A percentile compares a stretch with the other conserved stretches of the same genome.
Conservation (phyloP, 2,888 invertebrate genomes). For the Amblyjoppa fuscipennis region DNA sequence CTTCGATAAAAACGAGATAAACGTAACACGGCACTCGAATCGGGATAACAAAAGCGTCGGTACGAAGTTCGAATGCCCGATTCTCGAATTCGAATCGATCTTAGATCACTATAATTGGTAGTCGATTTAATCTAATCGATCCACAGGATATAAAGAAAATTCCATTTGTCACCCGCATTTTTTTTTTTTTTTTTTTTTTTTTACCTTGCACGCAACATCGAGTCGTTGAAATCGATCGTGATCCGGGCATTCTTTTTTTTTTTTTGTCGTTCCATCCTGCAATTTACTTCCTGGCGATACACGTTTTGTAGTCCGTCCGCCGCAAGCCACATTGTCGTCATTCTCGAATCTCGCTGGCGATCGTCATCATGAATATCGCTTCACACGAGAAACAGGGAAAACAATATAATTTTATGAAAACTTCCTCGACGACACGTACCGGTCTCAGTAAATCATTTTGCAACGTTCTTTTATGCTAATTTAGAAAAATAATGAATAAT, state of each 20-base stretch:
- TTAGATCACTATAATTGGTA: not conserved
- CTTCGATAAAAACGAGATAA: conserved; percentile 6
- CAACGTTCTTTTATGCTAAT: not conserved
- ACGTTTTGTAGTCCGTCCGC: not conserved
- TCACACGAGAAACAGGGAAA: not conserved
- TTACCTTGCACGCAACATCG: not conserved
- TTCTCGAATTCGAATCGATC: not conserved
- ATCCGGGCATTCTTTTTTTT: not conserved
- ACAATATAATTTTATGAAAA: not conserved
- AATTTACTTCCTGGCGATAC: not conserved
- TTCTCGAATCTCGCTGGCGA: not conserved
- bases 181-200: no score
- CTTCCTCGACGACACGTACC: not conserved
- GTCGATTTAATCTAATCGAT: not conserved
- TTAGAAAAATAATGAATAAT: not conserved
- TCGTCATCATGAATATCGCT: not conserved
- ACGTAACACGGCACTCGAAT: not conserved
- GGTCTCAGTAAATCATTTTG: not conserved
- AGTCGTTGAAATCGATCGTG: not conserved
- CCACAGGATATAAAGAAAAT: not conserved
- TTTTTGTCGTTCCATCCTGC: not conserved
- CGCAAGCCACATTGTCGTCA: not conserved
- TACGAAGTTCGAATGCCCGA: not conserved
- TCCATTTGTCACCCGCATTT: not conserved
- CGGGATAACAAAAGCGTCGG: not conserved